Evolutionary conservation across 2,113 vertebrate genomes (phyloP), one percentile per base, ranked within the genome.

Genomic region (Petaurus breviceps): DNA sequence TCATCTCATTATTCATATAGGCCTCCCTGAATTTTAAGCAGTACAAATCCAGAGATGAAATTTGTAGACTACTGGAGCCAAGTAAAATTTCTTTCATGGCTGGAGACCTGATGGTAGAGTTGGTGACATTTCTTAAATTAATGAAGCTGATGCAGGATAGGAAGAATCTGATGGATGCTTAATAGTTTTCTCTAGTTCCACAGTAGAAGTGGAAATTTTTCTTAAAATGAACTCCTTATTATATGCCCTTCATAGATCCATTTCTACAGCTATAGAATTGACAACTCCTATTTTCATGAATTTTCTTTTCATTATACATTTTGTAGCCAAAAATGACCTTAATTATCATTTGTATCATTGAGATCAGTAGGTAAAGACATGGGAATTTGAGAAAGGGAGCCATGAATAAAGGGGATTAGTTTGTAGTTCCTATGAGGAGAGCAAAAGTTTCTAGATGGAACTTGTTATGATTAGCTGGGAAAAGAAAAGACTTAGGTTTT

Each of bases 11-110:
- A 94, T 92, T 96, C 94, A 92, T 5, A 89, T 2, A 37, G 96
- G 92, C 51, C 37, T 57, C 54, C 43, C 1, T 96, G 97, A 98
- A 97, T 98, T 97, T 97, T 97, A 98, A 98, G 51, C 84, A 96
- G 93, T 53, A 95, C 92, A 97, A 97, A 96, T 98, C 57, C 98
- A 96, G 95, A 92, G 90, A 96, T 49, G 93, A 51, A 91, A 25
- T 52, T 91, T 94, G 57, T 68, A 96, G 95, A 90, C 68, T 94
- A 91, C 0, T 96, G 96, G 96, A 97, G n/a, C 84, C 89, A 89
- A 84, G 95, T 3, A 0, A 89, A 0, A 3, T 91, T 91, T 93
- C 77, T 97, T 96, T 91, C 55, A 95, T n/a, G 94, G 95, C 37
- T 92, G 91, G 19, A 51, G 95, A 96, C 96, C 43, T 95, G 93